Percentiles rank a stretch among this genome's conserved stretches.
These are phyloP conservation scores for Tamandua tetradactyla DNA, from an alignment of 2,797 vertebrate genomes.

Conservation along the genomic window DNA sequence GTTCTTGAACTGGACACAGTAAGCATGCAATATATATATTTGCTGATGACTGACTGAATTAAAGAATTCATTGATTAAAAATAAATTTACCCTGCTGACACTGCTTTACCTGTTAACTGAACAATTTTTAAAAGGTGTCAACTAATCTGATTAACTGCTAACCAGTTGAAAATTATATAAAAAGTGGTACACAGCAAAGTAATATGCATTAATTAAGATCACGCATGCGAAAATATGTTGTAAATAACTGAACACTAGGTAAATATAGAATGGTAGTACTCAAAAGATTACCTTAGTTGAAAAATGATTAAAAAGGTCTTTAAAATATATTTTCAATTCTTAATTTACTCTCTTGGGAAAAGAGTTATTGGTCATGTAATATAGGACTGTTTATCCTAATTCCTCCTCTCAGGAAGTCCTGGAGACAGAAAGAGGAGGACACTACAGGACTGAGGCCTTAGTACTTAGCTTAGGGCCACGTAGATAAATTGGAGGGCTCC, in stretches of 20 bases:
- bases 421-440: neutral
- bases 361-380: neutral
- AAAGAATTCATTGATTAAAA: neutral
- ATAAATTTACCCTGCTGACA: neutral
- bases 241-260: neutral
- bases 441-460: too few relatives aligned
- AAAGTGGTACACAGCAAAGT: neutral
- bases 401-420: neutral
- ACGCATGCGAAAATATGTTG: neutral
- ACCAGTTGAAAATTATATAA: neutral
- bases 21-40: rapidly evolving
- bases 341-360: neutral
- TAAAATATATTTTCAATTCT: neutral
- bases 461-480: too few relatives aligned
- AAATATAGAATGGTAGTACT: neutral
- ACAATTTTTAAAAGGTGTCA: neutral
- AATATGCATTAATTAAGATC: neutral
- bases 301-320: constrained; percentile 1
- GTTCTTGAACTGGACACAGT: neutral
- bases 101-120: neutral
- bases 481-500: neutral
- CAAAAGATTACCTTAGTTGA: neutral
- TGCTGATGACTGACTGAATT: neutral
- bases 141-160: neutral
- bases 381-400: neutral